These are phyloP conservation scores for Champsocephalus esox DNA, from an alignment of 2,797 vertebrate genomes.

Conservation along the genomic window DNA sequence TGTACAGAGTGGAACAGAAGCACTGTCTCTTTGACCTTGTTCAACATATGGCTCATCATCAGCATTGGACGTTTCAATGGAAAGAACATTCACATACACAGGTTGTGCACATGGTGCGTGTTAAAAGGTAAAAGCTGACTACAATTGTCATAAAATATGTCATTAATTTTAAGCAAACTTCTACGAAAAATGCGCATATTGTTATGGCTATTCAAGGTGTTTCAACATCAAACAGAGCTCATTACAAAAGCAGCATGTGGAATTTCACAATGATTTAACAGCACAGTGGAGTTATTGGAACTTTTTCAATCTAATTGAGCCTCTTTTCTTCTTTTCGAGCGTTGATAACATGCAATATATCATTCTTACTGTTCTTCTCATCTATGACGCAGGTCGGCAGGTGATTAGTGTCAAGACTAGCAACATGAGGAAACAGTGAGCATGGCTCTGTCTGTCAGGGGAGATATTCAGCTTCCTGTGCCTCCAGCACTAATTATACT, in stretches of 20 bases:
- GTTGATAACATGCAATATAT: no score
- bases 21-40: background rate
- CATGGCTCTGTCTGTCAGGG: no score
- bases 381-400: background rate
- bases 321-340: no score
- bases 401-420: background rate
- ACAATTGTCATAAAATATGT: slow-evolving; percentile 13
- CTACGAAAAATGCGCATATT: background rate
- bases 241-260: no score
- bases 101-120: background rate
- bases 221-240: background rate
- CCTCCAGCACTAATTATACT: no score
- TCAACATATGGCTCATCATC: background rate
- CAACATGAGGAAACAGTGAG: no score
- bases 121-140: background rate
- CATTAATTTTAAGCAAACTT: background rate
- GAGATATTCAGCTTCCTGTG: no score
- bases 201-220: background rate
- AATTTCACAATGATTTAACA: no score
- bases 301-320: no score
- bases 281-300: no score
- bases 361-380: no score
- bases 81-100: background rate
- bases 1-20: background rate
- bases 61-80: background rate